Percentiles rank a stretch among this genome's conserved stretches.
Evolutionary conservation across 2,888 invertebrate genomes (phyloP).

Genomic region (Tiliacea aurago): DNA sequence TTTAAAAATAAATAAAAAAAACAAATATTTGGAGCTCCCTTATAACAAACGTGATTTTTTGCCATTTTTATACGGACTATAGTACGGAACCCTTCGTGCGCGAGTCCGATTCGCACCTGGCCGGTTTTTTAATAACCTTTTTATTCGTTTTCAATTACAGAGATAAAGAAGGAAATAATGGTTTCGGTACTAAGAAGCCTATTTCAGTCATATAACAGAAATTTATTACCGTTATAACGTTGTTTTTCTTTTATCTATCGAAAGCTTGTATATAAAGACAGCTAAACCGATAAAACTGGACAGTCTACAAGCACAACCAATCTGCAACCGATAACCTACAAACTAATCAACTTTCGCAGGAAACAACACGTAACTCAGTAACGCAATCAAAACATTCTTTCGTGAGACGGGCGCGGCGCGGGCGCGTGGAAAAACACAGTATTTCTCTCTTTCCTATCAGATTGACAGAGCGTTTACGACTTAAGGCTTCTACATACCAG

Average conservation of each 20-base stretch:
- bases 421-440: constrained; percentile 32
- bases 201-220: constrained; percentile 11
- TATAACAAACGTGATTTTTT: no score
- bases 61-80: no score
- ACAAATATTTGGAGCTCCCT: no score
- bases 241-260: constrained; percentile 1
- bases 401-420: constrained; percentile 22
- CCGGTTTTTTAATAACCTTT: no score
- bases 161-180: constrained; percentile 17
- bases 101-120: no score
- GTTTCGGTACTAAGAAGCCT: background rate
- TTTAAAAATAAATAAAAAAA: no score
- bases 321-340: constrained; percentile 20
- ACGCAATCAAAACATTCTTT: constrained; percentile 49
- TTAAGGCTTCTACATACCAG: no score
- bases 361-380: constrained; percentile 48
- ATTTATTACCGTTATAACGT: constrained; percentile 16
- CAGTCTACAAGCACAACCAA: constrained; percentile 7
- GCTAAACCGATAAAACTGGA: constrained; percentile 22
- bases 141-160: constrained; percentile 7
- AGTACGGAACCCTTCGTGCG: no score
- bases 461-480: no score
- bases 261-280: constrained; percentile 9
- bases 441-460: constrained; percentile 52
- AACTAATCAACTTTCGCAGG: constrained; percentile 50